A percentile compares a stretch with the other conserved stretches of the same genome.
Evolutionary conservation across 1,140 invertebrate species (phyloP).

Genomic region (Drosophila subpulchrella): DNA sequence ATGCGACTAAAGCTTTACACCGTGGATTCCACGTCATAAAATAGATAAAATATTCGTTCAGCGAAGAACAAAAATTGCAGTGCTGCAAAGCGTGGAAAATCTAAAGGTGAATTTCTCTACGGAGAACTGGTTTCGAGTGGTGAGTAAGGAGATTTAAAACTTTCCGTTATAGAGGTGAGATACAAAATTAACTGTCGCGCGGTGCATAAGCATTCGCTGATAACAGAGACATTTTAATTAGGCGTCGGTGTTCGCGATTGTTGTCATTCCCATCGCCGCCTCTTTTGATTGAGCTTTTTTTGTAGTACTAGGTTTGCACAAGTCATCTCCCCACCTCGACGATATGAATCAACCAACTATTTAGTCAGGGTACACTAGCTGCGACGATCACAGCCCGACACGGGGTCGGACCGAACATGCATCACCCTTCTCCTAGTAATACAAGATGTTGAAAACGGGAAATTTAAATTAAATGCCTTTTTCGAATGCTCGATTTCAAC

Average conservation of each 20-base stretch:
- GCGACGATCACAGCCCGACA: not conserved
- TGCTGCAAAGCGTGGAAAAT: not conserved
- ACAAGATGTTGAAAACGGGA: not conserved
- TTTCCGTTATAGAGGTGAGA: not conserved
- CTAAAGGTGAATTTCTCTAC: not conserved
- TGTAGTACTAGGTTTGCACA: slow-evolving; percentile 40
- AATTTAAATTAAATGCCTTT: not conserved
- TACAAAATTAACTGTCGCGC: too few relatives aligned
- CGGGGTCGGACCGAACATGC: not conserved
- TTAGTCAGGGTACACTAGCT: slow-evolving; percentile 35
- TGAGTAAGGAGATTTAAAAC: not conserved
- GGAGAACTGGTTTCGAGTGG: not conserved
- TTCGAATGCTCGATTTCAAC: too few relatives aligned
- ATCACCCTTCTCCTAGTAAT: not conserved
- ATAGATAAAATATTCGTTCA: too few relatives aligned
- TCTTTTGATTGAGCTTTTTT: slow-evolving; percentile 54
- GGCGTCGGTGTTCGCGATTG: slow-evolving; percentile 35
- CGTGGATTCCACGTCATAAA: too few relatives aligned
- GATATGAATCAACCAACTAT: slow-evolving; percentile 49
- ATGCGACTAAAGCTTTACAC: too few relatives aligned
- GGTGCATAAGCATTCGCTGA: slow-evolving; percentile 14
- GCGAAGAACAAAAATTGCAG: not conserved
- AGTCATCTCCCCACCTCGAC: slow-evolving; percentile 18
- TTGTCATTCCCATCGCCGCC: slow-evolving; percentile 21
- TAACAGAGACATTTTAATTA: slow-evolving; percentile 52